Conservation (phyloP, 2,113 vertebrate genomes). For the Chionomys nivalis region DNA sequence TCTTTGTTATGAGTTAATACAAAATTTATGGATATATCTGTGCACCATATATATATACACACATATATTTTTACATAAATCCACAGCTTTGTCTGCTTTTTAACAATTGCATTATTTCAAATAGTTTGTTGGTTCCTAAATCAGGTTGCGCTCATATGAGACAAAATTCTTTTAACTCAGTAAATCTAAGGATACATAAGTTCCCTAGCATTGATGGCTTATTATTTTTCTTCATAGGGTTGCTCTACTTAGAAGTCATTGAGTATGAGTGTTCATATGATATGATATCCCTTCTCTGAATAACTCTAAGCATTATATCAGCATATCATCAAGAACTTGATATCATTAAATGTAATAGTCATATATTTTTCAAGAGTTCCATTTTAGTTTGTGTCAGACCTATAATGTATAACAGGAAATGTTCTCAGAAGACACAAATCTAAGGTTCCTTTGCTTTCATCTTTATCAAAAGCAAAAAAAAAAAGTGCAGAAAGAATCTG, state of each 20-base stretch:
- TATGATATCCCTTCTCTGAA: not conserved
- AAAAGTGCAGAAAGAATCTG: slow-evolving; percentile 27
- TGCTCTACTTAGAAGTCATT: not conserved
- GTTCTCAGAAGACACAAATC: slow-evolving; percentile 49
- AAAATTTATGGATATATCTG: not conserved
- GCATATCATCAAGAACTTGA: not conserved
- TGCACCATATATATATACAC: not conserved
- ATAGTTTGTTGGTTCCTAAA: not conserved
- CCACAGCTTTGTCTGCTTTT: not conserved
- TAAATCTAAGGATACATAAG: not conserved
- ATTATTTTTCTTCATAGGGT: slow-evolving; percentile 13
- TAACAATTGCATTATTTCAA: slow-evolving; percentile 22
- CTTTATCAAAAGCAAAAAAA: slow-evolving; percentile 54
- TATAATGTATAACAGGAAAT: slow-evolving; percentile 66
- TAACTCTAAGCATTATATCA: slow-evolving; percentile 36
- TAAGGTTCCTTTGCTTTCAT: slow-evolving; percentile 62
- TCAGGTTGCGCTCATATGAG: not conserved
- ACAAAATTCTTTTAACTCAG: not conserved
- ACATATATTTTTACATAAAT: not conserved
- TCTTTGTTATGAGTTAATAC: not conserved
- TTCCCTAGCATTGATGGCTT: not conserved
- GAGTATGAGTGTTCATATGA: not conserved
- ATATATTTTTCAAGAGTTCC: slow-evolving; percentile 43
- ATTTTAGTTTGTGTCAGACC: slow-evolving; percentile 48
- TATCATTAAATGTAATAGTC: slow-evolving; percentile 55